These are phyloP conservation scores for Sinelater perroti DNA, from an alignment of 2,888 invertebrate species.

Conservation along the genomic window DNA sequence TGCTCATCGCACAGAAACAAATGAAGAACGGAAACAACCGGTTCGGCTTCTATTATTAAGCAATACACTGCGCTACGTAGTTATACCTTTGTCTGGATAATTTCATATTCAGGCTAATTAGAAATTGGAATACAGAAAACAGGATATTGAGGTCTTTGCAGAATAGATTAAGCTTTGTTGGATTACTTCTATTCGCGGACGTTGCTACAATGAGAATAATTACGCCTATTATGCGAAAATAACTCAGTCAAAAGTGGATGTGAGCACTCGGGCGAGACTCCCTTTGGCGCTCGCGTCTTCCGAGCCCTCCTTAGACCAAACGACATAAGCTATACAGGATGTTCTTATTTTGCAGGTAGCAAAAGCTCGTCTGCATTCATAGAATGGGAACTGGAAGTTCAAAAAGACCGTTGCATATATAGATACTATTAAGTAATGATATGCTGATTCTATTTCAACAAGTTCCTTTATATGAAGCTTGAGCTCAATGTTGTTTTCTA, in stretches of 20 bases:
- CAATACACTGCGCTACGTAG: constrained; percentile 50
- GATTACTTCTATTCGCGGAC: constrained; percentile 37
- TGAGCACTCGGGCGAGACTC: constrained; percentile 28
- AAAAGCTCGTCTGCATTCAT: too few relatives aligned
- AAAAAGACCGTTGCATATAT: too few relatives aligned
- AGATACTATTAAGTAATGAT: too few relatives aligned
- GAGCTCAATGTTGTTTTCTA: too few relatives aligned
- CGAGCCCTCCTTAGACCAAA: too few relatives aligned
- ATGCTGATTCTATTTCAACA: too few relatives aligned
- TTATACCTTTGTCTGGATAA: constrained; percentile 51
- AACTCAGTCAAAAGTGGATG: constrained; percentile 7
- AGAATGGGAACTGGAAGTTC: too few relatives aligned
- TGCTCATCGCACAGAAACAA: constrained; percentile 56
- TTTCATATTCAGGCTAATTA: constrained; percentile 54
- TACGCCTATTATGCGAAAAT: constrained; percentile 33
- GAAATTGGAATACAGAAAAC: constrained; percentile 51
- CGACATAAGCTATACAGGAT: too few relatives aligned
- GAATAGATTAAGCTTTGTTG: constrained; percentile 44
- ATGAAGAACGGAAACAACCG: constrained; percentile 58
- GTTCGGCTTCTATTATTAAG: constrained; percentile 56
- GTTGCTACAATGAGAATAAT: constrained; percentile 39
- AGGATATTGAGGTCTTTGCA: constrained; percentile 50
- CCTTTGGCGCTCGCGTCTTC: constrained; percentile 17
- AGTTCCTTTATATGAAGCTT: too few relatives aligned
- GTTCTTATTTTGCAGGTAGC: too few relatives aligned